These are phyloP conservation scores for Anhinga anhinga DNA, from an alignment of 2,113 vertebrate genomes.

Conservation along the genomic window DNA sequence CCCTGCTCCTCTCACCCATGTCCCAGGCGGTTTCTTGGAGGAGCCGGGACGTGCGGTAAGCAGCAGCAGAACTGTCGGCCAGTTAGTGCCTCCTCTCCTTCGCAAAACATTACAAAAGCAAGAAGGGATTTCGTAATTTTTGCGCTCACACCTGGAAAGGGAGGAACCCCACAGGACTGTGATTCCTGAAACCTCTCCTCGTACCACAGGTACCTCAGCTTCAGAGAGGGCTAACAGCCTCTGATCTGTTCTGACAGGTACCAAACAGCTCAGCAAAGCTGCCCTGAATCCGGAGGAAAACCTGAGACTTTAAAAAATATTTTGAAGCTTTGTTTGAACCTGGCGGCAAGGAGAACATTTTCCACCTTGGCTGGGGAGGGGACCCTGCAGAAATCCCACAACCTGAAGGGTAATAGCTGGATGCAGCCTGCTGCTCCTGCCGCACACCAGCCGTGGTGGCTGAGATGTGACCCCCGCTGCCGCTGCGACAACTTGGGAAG, in stretches of 20 bases:
- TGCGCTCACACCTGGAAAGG: background rate
- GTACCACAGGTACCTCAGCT: background rate
- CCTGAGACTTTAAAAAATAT: background rate
- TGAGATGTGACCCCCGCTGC: accelerated
- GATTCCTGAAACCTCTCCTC: background rate
- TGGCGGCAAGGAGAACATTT: background rate
- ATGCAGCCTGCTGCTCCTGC: background rate
- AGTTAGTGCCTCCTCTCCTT: no score
- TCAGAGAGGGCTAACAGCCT: background rate
- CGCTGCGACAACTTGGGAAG: accelerated
- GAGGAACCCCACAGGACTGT: background rate
- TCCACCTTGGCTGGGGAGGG: no score
- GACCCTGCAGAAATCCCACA: background rate
- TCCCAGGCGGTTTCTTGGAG: no score
- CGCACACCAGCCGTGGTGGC: accelerated
- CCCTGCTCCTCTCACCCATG: background rate
- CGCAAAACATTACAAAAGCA: background rate
- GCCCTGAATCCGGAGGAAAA: background rate
- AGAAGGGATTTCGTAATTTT: background rate
- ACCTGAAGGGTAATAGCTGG: no score
- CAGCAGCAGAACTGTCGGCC: background rate
- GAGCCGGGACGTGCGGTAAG: accelerated
- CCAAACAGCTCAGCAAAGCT: background rate
- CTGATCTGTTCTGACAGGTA: background rate
- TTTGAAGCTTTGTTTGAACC: background rate